phyloP scores from a whole-genome alignment of 1,140 invertebrate species.

The Drosophila jambulina region DNA sequence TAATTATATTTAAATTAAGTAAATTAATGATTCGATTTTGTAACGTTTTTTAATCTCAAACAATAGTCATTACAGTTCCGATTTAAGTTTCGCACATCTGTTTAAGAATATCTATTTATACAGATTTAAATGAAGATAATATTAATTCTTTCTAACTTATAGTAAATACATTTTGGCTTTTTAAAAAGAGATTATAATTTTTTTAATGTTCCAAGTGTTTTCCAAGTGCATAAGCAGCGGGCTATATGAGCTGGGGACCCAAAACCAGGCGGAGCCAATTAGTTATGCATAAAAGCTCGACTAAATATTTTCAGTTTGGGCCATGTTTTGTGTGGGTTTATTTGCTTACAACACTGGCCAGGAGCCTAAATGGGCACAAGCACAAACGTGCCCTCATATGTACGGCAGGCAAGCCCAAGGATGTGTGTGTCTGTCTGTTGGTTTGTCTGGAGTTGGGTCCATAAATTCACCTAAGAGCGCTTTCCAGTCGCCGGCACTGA shows the following conservation, averaged over 20 bases:
- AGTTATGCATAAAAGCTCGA: constrained; percentile 77
- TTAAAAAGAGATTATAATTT: background rate
- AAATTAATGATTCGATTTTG: background rate
- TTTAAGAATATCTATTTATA: background rate
- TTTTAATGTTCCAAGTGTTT: background rate
- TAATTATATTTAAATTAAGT: too few relatives aligned
- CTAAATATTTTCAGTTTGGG: constrained; percentile 68
- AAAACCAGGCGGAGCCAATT: constrained; percentile 61
- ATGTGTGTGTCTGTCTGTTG: constrained; percentile 2
- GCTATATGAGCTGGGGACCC: constrained; percentile 2
- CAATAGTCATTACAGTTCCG: background rate
- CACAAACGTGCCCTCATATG: constrained; percentile 6
- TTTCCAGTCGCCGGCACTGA: constrained; percentile 44
- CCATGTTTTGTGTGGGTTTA: constrained; percentile 54
- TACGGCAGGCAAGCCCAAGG: constrained; percentile 1
- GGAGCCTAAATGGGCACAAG: constrained; percentile 22
- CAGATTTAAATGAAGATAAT: background rate
- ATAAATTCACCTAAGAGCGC: constrained; percentile 52
- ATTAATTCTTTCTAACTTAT: background rate
- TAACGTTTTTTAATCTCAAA: background rate
- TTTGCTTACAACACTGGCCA: constrained; percentile 40
- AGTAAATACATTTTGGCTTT: too few relatives aligned
- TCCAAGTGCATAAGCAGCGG: constrained; percentile 24
- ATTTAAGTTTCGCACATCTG: background rate
- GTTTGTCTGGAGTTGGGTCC: constrained; percentile 37